phyloP scores from a whole-genome alignment of 53 echinoderm and acorn worm genomes.

The Echinarachnius parma region DNA sequence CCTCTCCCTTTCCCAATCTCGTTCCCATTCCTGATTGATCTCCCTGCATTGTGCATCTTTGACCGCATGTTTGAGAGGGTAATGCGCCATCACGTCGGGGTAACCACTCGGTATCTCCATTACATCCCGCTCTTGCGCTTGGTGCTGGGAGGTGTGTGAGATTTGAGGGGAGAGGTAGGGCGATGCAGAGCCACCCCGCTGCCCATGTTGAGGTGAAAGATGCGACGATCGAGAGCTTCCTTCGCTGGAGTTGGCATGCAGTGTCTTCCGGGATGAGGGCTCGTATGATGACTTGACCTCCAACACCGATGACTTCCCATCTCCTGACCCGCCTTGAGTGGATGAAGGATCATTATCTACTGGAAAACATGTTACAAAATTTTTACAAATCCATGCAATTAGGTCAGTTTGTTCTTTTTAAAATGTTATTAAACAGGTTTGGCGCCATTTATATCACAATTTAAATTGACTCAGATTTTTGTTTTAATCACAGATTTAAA shows the following conservation, averaged over 20 bases:
- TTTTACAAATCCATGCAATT: too few relatives aligned
- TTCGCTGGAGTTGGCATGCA: slow-evolving; percentile 74
- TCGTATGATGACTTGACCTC: slow-evolving; percentile 46
- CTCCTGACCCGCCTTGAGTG: slow-evolving; percentile 38
- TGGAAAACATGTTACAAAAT: too few relatives aligned
- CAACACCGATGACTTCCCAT: slow-evolving; percentile 17
- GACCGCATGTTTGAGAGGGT: neutral
- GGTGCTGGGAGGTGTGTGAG: slow-evolving; percentile 74
- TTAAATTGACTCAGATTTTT: too few relatives aligned
- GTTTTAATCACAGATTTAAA: too few relatives aligned
- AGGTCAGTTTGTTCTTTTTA: too few relatives aligned
- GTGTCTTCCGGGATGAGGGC: slow-evolving; percentile 18
- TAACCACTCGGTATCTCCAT: slow-evolving; percentile 56
- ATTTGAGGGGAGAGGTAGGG: slow-evolving; percentile 77
- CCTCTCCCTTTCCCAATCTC: slow-evolving; percentile 16
- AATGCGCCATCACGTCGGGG: slow-evolving; percentile 36
- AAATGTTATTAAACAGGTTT: too few relatives aligned
- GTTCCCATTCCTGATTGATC: slow-evolving; percentile 4
- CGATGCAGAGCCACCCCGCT: slow-evolving; percentile 34
- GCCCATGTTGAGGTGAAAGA: neutral
- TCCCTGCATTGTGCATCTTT: slow-evolving; percentile 10
- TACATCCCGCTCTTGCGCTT: slow-evolving; percentile 41
- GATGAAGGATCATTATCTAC: slow-evolving; percentile 40
- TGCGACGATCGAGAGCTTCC: slow-evolving; percentile 8
- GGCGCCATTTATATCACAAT: too few relatives aligned